Evolutionary conservation across 2,797 vertebrate genomes (phyloP).

Genomic region (Pseudomugil gertrudae): DNA sequence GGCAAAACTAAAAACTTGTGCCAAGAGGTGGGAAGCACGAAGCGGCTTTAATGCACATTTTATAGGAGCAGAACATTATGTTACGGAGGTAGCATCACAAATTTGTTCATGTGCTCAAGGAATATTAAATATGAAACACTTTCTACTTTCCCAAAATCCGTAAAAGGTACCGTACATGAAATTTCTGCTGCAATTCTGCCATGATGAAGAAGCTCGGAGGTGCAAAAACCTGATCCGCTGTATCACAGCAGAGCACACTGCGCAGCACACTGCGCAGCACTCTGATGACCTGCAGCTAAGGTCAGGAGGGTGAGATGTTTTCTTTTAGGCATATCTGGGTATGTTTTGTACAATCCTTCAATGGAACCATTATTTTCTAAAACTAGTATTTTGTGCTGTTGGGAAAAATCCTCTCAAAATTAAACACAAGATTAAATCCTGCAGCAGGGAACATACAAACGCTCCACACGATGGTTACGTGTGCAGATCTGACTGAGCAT

Average conservation of each 20-base stretch:
- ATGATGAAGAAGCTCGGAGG: background rate
- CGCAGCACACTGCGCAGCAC: background rate
- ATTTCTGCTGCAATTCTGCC: background rate
- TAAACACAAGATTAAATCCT: constrained; percentile 2
- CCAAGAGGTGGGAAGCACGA: constrained; percentile 17
- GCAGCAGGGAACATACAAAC: background rate
- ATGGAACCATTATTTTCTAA: background rate
- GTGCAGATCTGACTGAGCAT: constrained; percentile 11
- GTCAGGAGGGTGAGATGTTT: background rate
- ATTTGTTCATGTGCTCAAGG: background rate
- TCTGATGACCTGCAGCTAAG: background rate
- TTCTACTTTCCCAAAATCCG: constrained; percentile 6
- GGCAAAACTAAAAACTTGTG: background rate
- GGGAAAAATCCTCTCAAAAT: background rate
- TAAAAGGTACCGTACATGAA: background rate
- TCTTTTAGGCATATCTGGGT: background rate
- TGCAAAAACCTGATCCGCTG: background rate
- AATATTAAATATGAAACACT: constrained; percentile 25
- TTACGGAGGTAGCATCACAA: constrained; percentile 14
- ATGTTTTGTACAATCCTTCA: background rate
- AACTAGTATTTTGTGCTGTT: background rate
- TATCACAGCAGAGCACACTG: background rate
- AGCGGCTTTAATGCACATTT: constrained; percentile 19
- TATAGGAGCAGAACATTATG: constrained; percentile 42
- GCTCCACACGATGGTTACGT: background rate